Evolutionary conservation across 2,888 invertebrate genomes (phyloP).

Genomic region (Neria commutata): DNA sequence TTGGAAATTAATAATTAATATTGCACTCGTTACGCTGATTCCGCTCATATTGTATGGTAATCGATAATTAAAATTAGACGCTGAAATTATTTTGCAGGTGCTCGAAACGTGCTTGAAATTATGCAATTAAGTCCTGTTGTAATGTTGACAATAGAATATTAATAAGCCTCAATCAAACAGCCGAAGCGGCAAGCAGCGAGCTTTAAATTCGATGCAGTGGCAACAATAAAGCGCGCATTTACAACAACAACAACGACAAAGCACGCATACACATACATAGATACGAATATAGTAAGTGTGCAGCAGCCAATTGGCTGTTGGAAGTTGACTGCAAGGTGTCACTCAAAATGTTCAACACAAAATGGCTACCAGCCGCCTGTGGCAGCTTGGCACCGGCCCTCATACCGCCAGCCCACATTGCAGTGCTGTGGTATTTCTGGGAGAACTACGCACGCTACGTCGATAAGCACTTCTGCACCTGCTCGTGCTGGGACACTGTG

Average conservation of each 20-base stretch:
- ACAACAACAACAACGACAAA: conserved; percentile 4
- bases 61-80: too few species aligned
- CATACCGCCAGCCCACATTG: conserved; percentile 69
- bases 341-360: conserved; percentile 57
- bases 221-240: conserved; percentile 1
- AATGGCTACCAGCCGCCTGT: conserved; percentile 60
- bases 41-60: too few species aligned
- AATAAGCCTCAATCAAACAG: neutral
- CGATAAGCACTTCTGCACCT: conserved; percentile 70
- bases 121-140: too few species aligned
- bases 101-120: too few species aligned
- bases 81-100: too few species aligned
- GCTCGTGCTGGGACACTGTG: conserved; percentile 79
- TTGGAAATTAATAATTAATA: too few species aligned
- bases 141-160: too few species aligned
- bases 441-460: conserved; percentile 70
- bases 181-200: neutral
- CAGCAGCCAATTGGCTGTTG: neutral
- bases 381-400: conserved; percentile 63
- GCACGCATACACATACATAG: neutral
- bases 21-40: too few species aligned
- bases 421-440: conserved; percentile 71
- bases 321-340: neutral
- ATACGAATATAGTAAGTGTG: neutral
- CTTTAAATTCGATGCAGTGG: neutral